Evolutionary conservation across 2,888 invertebrate genomes (phyloP), one percentile per base, ranked within the genome.

Genomic region (Callimorpha dominula): DNA sequence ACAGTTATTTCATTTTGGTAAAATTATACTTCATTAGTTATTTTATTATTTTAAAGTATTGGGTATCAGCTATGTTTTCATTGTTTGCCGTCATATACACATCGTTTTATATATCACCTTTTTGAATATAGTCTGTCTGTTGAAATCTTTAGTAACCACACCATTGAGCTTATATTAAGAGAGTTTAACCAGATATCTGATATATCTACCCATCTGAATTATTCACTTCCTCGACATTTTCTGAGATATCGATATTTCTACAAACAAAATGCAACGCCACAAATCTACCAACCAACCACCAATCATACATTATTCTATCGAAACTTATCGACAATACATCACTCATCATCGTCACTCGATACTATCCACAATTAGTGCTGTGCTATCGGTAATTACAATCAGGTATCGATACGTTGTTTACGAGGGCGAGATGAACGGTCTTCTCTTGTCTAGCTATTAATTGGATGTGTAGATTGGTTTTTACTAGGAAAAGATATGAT

Each of bases 351-450:
- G 86, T 88, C 87, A 86, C 83, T 77, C 77, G 85, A 84, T 83
- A 82, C 82, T 72, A 86, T 85, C 84, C 89, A 89, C 90, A 92
- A 92, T 92, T 92, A 92, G 92, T 90, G 89, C 79, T 87, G 88
- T 87, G 77, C 90, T 93, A 93, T 94, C 94, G 93, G 91, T 94
- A 94, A 94, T 94, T 94, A 92, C 91, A 85, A 94, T 94, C 94
- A 88, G 81, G 74, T 78, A 79, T 79, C 84, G 82, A 86, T 86
- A 87, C 31, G 79, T 79, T 79, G 79, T 85, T 80, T 80, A 81
- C 83, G 82, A 81, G 84, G 78, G 80, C 75, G 76, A 78, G 79
- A 80, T 80, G 80, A 80, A 80, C 80, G 79, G 73, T 81, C 79
- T 76, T 70, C 81, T 78, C 82, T 81, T 85, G 84, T 82, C 82